These are phyloP conservation scores for Timema cristinae DNA, from an alignment of 2,888 invertebrate genomes.

Conservation along the genomic window DNA sequence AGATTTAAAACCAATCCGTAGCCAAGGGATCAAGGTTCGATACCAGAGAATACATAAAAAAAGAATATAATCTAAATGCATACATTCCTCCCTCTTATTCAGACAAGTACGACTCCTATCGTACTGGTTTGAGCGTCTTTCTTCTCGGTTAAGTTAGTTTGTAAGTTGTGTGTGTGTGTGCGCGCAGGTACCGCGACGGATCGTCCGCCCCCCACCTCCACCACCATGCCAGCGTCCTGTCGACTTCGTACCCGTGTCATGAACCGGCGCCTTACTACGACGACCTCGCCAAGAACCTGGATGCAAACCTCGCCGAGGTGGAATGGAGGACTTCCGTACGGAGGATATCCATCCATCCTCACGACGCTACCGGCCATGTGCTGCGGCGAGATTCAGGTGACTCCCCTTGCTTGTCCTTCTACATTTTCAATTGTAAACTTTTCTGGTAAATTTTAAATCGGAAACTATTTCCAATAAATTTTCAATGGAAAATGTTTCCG, in stretches of 20 bases:
- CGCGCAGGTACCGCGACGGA: constrained; percentile 52
- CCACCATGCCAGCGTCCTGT: constrained; percentile 75
- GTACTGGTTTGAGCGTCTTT: neutral
- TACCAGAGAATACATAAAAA: too few species aligned
- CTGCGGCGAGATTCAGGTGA: constrained; percentile 46
- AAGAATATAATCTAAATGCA: too few species aligned
- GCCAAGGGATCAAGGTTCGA: too few species aligned
- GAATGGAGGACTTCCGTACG: constrained; percentile 93
- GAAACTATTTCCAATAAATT: too few species aligned
- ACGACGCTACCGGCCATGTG: constrained; percentile 67
- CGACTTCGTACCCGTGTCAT: constrained; percentile 73
- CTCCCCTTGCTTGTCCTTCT: neutral
- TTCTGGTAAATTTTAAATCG: too few species aligned
- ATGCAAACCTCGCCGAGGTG: constrained; percentile 89
- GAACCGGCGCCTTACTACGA: constrained; percentile 65
- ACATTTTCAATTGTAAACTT: too few species aligned
- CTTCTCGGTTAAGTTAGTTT: neutral
- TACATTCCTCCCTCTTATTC: too few species aligned
- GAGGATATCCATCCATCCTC: constrained; percentile 86
- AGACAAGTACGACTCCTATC: too few species aligned
- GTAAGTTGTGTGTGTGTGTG: constrained; percentile 14
- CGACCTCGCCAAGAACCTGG: constrained; percentile 80
- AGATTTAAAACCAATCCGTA: too few species aligned
- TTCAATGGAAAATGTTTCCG: too few species aligned
- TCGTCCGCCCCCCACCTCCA: constrained; percentile 22